Conservation (phyloP, 1,140 invertebrate species). For the Chelonus insularis region DNA sequence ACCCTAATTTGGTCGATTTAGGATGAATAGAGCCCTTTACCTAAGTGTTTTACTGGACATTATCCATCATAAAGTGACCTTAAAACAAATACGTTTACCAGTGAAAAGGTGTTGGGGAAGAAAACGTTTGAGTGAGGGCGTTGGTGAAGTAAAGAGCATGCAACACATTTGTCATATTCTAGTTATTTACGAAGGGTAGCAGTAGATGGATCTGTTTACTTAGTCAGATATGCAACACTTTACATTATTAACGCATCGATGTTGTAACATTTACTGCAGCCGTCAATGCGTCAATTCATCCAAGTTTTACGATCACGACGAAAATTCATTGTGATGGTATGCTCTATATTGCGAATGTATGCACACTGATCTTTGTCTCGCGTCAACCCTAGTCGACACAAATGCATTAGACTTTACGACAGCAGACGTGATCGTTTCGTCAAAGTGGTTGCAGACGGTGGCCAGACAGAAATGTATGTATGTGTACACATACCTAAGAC, state of each 20-base stretch:
- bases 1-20: too few species aligned
- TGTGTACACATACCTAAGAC: constrained; percentile 32
- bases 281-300: constrained; percentile 50
- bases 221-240: constrained; percentile 44
- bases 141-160: background rate
- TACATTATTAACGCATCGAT: constrained; percentile 44
- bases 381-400: constrained; percentile 35
- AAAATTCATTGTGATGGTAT: constrained; percentile 38
- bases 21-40: too few species aligned
- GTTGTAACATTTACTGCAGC: constrained; percentile 44
- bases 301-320: constrained; percentile 47
- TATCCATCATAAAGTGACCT: too few species aligned
- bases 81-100: too few species aligned
- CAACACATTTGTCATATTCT: background rate
- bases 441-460: constrained; percentile 22
- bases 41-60: too few species aligned
- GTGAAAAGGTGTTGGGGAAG: too few species aligned
- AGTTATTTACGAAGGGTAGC: constrained; percentile 12
- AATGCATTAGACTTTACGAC: constrained; percentile 51
- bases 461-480: constrained; percentile 25
- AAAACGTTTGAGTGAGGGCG: too few species aligned
- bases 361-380: constrained; percentile 20
- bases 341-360: constrained; percentile 1
- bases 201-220: constrained; percentile 24
- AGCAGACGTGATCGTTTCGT: constrained; percentile 30